Base-by-base conservation (phyloP, 2,113 vertebrate species). In the Malurus alboscapulatus region DNA sequence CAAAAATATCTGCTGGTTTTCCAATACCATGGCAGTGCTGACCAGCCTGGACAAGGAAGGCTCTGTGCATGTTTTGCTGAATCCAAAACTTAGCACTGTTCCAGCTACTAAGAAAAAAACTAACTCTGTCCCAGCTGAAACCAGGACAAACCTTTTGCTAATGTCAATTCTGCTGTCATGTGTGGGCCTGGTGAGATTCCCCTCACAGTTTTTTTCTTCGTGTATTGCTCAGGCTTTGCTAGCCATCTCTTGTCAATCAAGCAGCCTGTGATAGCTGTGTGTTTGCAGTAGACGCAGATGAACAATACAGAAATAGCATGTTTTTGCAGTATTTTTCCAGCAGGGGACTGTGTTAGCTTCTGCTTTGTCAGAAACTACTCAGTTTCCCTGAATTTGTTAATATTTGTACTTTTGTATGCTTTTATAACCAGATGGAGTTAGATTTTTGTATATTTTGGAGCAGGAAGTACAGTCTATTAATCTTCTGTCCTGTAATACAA, bases 301-400 rank as follows among this genome's bases (percentile, higher is more conserved):
- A 91, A 14, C 10, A 18, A 14, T 58, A 69, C 16, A 87, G 85
- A 79, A 90, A 42, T 21, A 34, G 15, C 47, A 17, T 92, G 92
- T 55, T 90, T 84, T 96, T 80, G 54, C 90, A 75, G 7, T 62
- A 9, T 63, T 92, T 88, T 95, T 93, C 92, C 95, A 94, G 83
- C 76, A 95, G 94, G 48, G 95, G 96, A 95, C 83, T 71, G 79
- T 92, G 92, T 96, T 86, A 77, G 81, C 92, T 89, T 89, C 93
- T 89, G 53, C 81, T 94, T 42, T 78, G 24, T 87, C 55, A 84
- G 83, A 51, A 92, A 29, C 34, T 13, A 25, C 21, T 90, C 44
- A 3, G 12, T 76, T 85, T 29, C 62, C 47, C 34, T 66, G 54
- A 44, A 66, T 76, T 88, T 91, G 22, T 61, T 68, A 83, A 20